Evolutionary conservation across 2,113 vertebrate species (phyloP).

Genomic region (Cynoglossus semilaevis): DNA sequence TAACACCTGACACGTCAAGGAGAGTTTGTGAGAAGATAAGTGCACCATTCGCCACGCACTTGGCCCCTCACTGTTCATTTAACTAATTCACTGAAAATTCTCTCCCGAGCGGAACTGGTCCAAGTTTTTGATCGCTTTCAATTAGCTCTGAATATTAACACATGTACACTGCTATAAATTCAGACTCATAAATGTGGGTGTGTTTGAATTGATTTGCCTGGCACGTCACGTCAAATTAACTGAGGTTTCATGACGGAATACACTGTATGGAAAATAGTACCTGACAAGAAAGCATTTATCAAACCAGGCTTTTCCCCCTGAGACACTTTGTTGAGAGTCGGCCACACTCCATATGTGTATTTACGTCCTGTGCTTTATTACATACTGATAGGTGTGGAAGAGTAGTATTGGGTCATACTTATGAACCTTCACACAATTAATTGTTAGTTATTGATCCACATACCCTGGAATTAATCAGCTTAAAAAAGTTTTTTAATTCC

Average conservation of each 20-base stretch:
- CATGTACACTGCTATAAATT: constrained; percentile 3
- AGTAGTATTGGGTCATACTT: too few relatives aligned
- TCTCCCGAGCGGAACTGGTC: constrained; percentile 2
- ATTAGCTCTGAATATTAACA: constrained; percentile 42
- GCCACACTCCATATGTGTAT: constrained; percentile 16
- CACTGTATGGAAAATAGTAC: constrained; percentile 47
- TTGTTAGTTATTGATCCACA: too few relatives aligned
- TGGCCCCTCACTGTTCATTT: neutral
- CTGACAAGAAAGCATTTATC: constrained; percentile 41
- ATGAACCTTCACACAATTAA: too few relatives aligned
- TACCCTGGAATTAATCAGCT: too few relatives aligned
- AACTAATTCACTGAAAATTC: constrained; percentile 17
- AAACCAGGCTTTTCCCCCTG: constrained; percentile 3
- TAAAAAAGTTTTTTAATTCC: too few relatives aligned
- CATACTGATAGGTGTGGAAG: constrained; percentile 7
- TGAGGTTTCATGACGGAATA: constrained; percentile 39
- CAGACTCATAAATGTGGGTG: constrained; percentile 7
- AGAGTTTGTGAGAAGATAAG: constrained; percentile 9
- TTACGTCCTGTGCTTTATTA: constrained; percentile 6
- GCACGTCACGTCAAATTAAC: constrained; percentile 35
- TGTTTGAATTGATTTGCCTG: constrained; percentile 41
- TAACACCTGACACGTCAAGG: constrained; percentile 45
- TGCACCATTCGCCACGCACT: neutral
- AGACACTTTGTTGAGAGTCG: constrained; percentile 5
- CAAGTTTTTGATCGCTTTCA: constrained; percentile 26